These are phyloP conservation scores for Semotilus atromaculatus DNA, from an alignment of 2,797 vertebrate genomes.

Conservation along the genomic window DNA sequence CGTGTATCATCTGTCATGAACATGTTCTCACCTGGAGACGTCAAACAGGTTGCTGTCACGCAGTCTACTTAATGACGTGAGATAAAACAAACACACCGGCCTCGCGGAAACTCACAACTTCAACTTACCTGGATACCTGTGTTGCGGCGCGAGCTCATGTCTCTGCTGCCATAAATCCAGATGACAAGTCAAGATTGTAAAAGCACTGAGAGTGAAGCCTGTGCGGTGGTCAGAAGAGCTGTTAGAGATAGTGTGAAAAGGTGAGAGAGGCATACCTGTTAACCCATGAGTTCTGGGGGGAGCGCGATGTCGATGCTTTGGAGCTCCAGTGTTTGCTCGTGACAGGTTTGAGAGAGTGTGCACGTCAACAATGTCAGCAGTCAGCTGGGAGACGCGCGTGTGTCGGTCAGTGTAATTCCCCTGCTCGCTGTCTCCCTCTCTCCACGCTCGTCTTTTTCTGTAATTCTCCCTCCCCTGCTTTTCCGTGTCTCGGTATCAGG, in stretches of 20 bases:
- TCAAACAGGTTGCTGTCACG: constrained; percentile 65
- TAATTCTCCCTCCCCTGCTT: constrained; percentile 78
- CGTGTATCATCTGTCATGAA: constrained; percentile 33
- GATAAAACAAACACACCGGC: constrained; percentile 49
- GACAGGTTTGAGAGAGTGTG: constrained; percentile 70
- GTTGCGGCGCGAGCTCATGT: constrained; percentile 2
- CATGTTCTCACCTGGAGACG: constrained; percentile 57
- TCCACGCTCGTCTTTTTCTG: constrained; percentile 74
- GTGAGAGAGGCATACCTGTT: constrained; percentile 83
- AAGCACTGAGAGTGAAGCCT: neutral
- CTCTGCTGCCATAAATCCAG: neutral
- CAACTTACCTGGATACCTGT: constrained; percentile 63
- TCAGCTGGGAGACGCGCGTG: constrained; percentile 69
- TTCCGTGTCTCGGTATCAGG: constrained; percentile 82
- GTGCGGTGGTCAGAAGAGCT: constrained; percentile 30
- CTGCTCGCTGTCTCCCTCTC: constrained; percentile 73
- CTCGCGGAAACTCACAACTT: constrained; percentile 59
- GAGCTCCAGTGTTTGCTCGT: constrained; percentile 72
- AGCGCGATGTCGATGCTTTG: constrained; percentile 75
- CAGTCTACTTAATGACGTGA: constrained; percentile 56
- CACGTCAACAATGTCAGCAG: constrained; percentile 69
- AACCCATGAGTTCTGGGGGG: constrained; percentile 84
- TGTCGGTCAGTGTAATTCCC: constrained; percentile 76
- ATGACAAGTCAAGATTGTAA: constrained; percentile 38
- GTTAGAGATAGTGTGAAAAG: constrained; percentile 46